Evolutionary conservation across 2,888 invertebrate species (phyloP), one percentile per base, ranked within the genome.

Genomic region (Melanophora roralis): DNA sequence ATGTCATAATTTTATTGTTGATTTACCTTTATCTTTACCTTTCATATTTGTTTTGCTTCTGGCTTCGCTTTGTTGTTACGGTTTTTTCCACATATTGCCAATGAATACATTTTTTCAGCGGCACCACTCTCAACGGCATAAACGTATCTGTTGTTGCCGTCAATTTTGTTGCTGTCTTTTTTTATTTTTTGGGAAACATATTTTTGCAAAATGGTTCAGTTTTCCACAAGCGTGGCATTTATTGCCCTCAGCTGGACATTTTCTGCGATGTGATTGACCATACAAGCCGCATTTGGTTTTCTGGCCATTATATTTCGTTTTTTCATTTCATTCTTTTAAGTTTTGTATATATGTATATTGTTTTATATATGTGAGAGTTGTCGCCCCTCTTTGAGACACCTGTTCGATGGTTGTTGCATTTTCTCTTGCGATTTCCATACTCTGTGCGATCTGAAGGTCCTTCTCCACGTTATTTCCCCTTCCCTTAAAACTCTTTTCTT

Each of bases 311-410:
- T n/a, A n/a, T n/a, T n/a, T 23, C n/a, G 51, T 14, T 21, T 9
- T 16, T 47, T 16, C 16, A 2, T 19, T 1, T 21, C 11, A 11
- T 21, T 21, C 11, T 12, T 47, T 5, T 11, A 16, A 8, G 14
- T 45, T 16, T 45, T 16, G n/a, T 45, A 12, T 45, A n/a, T 65
- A n/a, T n/a, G 23, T 32, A 82, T 82, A 21, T 32, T 85, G 84
- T 74, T 82, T 7, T 11, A 12, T 45, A 16, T 14, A 8, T 45
- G 3, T 45, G 19, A 16, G n/a, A n/a, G n/a, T n/a, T n/a, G n/a
- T n/a, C 21, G 47, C 43, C 43, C 40, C 1, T 43, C 16, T 55
- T 19, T 21, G 21, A 11, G 43, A 27, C 12, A 27, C 9, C 16
- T 59, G 47, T 11, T 47, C 21, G 1, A 47, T 47, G 9, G 47